Evolutionary conservation across 2,797 vertebrate genomes (phyloP).

Genomic region (Anguilla pacifica): DNA sequence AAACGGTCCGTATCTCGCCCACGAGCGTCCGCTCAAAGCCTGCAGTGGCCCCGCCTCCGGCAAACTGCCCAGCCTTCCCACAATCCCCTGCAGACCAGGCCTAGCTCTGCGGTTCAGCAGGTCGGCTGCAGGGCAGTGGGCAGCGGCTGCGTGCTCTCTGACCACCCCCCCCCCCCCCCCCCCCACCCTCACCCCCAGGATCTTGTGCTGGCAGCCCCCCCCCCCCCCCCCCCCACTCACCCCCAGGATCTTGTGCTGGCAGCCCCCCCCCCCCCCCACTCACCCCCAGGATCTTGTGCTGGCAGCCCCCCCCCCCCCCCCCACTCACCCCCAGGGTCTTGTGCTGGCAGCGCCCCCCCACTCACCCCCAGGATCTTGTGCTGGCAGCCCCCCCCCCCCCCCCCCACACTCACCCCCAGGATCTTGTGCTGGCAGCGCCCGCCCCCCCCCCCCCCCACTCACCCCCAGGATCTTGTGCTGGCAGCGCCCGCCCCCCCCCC

Average conservation of each 20-base stretch:
- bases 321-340: slow-evolving; percentile 93
- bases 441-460: too few species aligned
- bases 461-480: too few species aligned
- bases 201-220: too few species aligned
- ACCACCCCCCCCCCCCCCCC: neutral
- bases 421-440: too few species aligned
- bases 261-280: slow-evolving; percentile 52
- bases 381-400: too few species aligned
- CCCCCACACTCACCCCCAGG: too few species aligned
- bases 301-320: slow-evolving; percentile 69
- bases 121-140: neutral
- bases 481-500: too few species aligned
- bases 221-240: too few species aligned
- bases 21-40: neutral
- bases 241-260: too few species aligned
- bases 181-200: too few species aligned
- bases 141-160: neutral
- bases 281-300: slow-evolving; percentile 93
- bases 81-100: neutral
- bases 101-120: neutral
- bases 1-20: neutral
- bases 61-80: neutral
- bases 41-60: neutral
- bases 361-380: too few species aligned
- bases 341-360: slow-evolving; percentile 75